Base-by-base conservation (phyloP, 2,797 vertebrate species). In the Pipistrellus nathusii region DNA sequence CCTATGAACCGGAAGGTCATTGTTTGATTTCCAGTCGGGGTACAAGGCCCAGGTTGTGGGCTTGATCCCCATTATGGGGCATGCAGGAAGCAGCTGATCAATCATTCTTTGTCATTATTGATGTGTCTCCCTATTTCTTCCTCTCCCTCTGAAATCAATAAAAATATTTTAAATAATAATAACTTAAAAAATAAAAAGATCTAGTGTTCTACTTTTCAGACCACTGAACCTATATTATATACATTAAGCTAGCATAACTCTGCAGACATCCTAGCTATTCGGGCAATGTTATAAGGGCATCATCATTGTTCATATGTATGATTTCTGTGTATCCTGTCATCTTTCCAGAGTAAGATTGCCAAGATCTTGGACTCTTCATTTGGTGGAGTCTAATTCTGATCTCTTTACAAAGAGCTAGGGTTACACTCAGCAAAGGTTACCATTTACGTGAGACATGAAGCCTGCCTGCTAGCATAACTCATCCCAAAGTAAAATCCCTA, bases 371-470 rank as follows among this genome's bases (percentile, higher is more conserved):
- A 69, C 97, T 97, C 97, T 98, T 98, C 98, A 97, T 97, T 97
- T 98, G 98, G 96, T 93, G 0, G 68, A 96, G 83, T 97, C 98
- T 98, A 98, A 98, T 98, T 98, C 97, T 55, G 97, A 97, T 98
- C 98, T 86, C 97, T 96, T 97, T 96, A 98, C 97, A 98, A 98
- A 98, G 98, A 97, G 98, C 97, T 98, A 97, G 94, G 92, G 95
- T 98, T 98, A 98, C 98, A 94, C 94, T 97, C 95, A 97, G 98
- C 97, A 98, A 98, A 98, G 98, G 98, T 2, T 98, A 98, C 98
- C 98, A 98, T 98, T 98, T 98, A 98, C 97, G 97, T 73, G 98
- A 97, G 97, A 96, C 97, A 91, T 91, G 94, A 57, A 97, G 97
- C 75, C 96, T 95, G 97, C 75, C 96, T 95, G 91, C 97, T 93